phyloP scores from a whole-genome alignment of 2,113 vertebrate species.

The Esox niger region DNA sequence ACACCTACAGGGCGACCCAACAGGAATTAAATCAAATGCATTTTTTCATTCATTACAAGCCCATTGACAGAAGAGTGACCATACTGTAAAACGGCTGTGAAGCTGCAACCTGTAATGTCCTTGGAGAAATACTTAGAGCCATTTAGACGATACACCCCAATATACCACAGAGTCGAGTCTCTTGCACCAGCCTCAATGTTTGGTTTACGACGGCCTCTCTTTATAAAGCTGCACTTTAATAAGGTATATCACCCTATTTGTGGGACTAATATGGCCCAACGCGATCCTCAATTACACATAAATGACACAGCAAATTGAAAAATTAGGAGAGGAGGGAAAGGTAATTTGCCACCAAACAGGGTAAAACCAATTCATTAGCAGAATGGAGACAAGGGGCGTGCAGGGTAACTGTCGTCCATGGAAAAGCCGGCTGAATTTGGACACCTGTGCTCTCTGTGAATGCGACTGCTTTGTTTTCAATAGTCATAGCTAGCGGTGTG shows the following conservation, averaged over 20 bases:
- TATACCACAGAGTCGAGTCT: conserved; percentile 45
- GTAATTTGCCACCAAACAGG: conserved; percentile 77
- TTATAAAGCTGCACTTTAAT: conserved; percentile 67
- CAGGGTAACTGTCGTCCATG: conserved; percentile 47
- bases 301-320: conserved; percentile 82
- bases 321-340: conserved; percentile 75
- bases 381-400: conserved; percentile 54
- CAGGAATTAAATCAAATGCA: conserved; percentile 49
- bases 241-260: conserved; percentile 75
- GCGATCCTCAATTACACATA: conserved; percentile 74
- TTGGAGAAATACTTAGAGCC: conserved; percentile 69
- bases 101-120: conserved; percentile 51
- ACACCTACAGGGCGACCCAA: conserved; percentile 32
- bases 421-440: conserved; percentile 43
- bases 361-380: conserved; percentile 80
- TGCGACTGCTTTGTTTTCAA: too few relatives aligned
- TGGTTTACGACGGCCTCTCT: conserved; percentile 56
- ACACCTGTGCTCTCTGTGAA: conserved; percentile 19
- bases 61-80: conserved; percentile 47
- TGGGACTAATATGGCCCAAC: conserved; percentile 71
- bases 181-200: conserved; percentile 56
- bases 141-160: conserved; percentile 49
- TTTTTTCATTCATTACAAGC: conserved; percentile 59
- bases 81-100: conserved; percentile 48
- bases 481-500: too few relatives aligned